Base-by-base conservation (phyloP, 1,140 invertebrate genomes). In the Parapsyche elsis region DNA sequence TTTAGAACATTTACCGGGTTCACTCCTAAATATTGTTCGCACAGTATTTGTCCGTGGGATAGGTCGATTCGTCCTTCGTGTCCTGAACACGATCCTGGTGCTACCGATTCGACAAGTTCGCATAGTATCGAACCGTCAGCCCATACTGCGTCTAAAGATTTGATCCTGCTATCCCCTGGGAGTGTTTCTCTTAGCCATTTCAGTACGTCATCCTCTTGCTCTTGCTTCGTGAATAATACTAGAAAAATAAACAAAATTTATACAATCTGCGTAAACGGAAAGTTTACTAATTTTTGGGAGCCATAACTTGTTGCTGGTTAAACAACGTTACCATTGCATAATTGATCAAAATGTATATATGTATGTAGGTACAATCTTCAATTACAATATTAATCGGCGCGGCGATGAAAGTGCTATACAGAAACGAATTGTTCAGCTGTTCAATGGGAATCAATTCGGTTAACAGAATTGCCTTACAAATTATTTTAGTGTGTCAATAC, bases 61-160 rank as follows among this genome's bases (percentile, higher is more conserved):
- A 91, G 84, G 2, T 89, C 88, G 30, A 90, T 87, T 23, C 86
- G 86, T 46, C 87, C 88, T 10, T 90, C 90, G 0, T 90, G 90
- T 14, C 90, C 90, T 0, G 87, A 85, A 84, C 90, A 91, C 1
- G 90, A 89, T 30, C 90, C 90, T 7, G 91, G 90, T 1, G 91
- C 84, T 0, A 88, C 89, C 5, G 87, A 85, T 79, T 91, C 90
- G 19, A 92, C 85, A 12, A 90, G 86, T 5, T 89, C 90, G 81
- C 91, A 92, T 0, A 91, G 84, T 21, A 91, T 86, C 83, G 90
- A 90, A 21, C 91, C 91, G 81, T 91, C 90, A 1, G 86, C 84
- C 91, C 91, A 91, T 16, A 91, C 86, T 9, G 87, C 85, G 71
- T 88, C 87, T 78, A 89, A 71, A 49, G 86, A 84, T 46, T 86